A percentile compares a stretch with the other conserved stretches of the same genome.
Conservation (phyloP, 2,888 invertebrate species). For the Eupithecia vulgata region DNA sequence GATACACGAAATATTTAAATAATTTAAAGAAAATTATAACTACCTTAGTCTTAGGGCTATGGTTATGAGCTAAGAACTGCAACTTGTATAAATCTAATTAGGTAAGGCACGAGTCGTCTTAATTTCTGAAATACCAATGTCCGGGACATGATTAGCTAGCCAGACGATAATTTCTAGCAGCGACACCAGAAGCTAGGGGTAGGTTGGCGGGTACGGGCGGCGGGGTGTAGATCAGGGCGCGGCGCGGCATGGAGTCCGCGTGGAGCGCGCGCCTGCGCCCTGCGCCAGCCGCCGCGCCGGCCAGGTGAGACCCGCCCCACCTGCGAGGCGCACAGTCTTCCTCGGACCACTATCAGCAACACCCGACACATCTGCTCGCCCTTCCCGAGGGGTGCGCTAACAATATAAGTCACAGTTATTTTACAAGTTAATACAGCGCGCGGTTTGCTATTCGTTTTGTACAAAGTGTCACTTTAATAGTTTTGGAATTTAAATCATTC, state of each 20-base stretch:
- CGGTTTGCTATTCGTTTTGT: background rate
- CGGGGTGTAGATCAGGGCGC: slow-evolving; percentile 17
- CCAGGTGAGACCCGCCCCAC: slow-evolving; percentile 27
- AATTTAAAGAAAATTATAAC: no score
- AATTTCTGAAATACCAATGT: background rate
- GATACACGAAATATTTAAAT: background rate
- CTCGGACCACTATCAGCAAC: slow-evolving; percentile 9
- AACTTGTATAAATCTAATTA: background rate
- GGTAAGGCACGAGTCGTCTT: background rate
- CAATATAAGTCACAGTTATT: background rate
- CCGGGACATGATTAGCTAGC: background rate
- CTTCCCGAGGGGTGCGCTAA: slow-evolving; percentile 13
- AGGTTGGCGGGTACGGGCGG: slow-evolving; percentile 11
- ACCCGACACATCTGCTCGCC: slow-evolving; percentile 23
- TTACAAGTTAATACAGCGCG: background rate
- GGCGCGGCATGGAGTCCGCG: slow-evolving; percentile 29
- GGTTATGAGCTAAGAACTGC: background rate
- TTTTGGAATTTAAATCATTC: background rate
- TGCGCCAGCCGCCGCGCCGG: slow-evolving; percentile 1
- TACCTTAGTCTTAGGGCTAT: background rate
- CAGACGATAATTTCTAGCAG: background rate
- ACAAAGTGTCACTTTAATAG: background rate
- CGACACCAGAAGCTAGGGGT: slow-evolving; percentile 15
- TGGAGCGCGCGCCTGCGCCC: slow-evolving; percentile 31
- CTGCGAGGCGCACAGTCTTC: slow-evolving; percentile 27